Evolutionary conservation across 2,113 vertebrate species (phyloP).

Genomic region (Sclerurus mexicanus): DNA sequence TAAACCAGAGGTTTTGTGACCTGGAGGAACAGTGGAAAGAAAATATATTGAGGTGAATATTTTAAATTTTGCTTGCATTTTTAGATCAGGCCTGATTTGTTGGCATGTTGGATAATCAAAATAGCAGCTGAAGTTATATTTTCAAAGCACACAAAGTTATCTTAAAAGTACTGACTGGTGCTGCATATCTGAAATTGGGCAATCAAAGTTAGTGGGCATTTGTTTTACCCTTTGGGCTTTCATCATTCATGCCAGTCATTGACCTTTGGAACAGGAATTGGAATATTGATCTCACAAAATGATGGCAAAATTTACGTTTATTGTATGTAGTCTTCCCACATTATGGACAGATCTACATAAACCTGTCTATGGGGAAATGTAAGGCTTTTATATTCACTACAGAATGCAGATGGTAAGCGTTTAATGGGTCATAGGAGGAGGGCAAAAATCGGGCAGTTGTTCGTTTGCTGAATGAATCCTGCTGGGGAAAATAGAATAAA

Average conservation of each 20-base stretch:
- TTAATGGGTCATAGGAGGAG: background rate
- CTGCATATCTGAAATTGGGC: background rate
- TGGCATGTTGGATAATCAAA: background rate
- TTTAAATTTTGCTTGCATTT: background rate
- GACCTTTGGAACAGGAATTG: background rate
- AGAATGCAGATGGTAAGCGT: background rate
- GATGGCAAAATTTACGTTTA: background rate
- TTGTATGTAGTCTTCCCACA: background rate
- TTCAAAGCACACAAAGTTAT: background rate
- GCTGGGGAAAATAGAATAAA: background rate
- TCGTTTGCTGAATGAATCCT: background rate
- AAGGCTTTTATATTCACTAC: background rate
- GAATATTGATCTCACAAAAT: background rate
- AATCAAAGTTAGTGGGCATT: background rate
- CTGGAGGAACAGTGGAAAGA: background rate
- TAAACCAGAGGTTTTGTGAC: background rate
- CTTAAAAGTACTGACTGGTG: background rate
- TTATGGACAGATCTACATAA: background rate
- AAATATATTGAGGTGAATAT: background rate
- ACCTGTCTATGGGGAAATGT: background rate
- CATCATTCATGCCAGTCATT: background rate
- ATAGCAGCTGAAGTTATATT: background rate
- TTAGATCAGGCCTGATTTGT: background rate
- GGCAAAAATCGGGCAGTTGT: background rate
- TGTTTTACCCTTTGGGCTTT: background rate